These are phyloP conservation scores for Tetragonula clypearis DNA, from an alignment of 1,140 invertebrate genomes.

Conservation along the genomic window DNA sequence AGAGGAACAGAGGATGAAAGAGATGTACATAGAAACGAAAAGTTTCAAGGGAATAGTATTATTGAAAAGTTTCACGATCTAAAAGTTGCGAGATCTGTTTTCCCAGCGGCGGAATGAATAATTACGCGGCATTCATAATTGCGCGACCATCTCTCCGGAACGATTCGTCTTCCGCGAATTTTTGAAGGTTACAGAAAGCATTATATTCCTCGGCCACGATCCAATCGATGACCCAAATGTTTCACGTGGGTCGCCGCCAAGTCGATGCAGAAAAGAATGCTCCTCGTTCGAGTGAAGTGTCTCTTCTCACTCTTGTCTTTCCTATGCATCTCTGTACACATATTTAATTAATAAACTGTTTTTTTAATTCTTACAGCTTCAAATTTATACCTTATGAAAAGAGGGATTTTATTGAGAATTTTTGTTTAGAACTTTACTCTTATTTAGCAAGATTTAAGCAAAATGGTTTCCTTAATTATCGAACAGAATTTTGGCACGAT, in stretches of 20 bases:
- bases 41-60: background rate
- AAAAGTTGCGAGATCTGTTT: background rate
- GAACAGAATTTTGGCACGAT: too few species aligned
- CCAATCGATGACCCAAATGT: conserved; percentile 65
- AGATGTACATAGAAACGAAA: background rate
- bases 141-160: background rate
- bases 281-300: conserved; percentile 41
- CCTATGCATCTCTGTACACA: too few species aligned
- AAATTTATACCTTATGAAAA: too few species aligned
- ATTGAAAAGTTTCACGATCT: conserved; percentile 30
- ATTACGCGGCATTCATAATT: background rate
- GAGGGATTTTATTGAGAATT: too few species aligned
- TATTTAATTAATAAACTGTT: too few species aligned
- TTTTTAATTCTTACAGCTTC: too few species aligned
- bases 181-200: conserved; percentile 29
- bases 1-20: background rate
- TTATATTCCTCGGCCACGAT: conserved; percentile 25
- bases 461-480: too few species aligned
- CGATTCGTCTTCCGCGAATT: conserved; percentile 17
- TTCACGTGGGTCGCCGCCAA: conserved; percentile 53
- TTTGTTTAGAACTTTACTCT: too few species aligned
- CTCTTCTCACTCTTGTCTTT: background rate
- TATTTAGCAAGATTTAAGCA: too few species aligned
- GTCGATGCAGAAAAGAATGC: conserved; percentile 38
- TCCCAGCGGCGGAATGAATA: background rate